A percentile compares a stretch with the other conserved stretches of the same genome.
phyloP scores from a whole-genome alignment of 2,797 vertebrate genomes.

The Poecile montanus region DNA sequence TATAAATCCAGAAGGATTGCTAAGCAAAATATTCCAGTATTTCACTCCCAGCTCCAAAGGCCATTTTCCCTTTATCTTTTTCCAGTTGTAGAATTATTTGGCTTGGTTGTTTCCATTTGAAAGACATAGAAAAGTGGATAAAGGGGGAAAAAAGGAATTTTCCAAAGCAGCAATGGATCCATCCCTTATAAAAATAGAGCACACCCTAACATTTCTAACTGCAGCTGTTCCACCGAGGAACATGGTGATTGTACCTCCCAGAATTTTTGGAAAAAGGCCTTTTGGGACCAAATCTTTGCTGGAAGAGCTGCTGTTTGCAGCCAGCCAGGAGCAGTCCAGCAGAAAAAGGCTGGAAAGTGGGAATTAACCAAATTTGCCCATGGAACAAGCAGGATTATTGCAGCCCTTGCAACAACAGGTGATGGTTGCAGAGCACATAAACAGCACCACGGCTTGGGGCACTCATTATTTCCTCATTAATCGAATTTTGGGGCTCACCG shows the following conservation, averaged over 20 bases:
- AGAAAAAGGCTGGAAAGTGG: background rate
- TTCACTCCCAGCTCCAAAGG: background rate
- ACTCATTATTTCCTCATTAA: constrained; percentile 43
- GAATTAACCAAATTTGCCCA: background rate
- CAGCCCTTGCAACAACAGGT: constrained; percentile 17
- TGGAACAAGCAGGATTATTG: background rate
- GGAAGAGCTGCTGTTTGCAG: background rate
- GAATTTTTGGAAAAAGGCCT: background rate
- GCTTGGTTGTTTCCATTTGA: background rate
- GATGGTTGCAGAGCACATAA: background rate
- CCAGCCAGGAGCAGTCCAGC: background rate
- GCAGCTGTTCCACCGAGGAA: background rate
- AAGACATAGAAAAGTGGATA: background rate
- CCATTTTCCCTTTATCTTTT: background rate
- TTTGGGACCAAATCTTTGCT: background rate
- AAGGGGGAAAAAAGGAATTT: background rate
- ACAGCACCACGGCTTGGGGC: constrained; percentile 17
- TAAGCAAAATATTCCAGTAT: background rate
- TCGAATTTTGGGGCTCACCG: constrained; percentile 23
- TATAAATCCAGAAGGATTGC: background rate
- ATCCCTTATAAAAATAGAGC: background rate
- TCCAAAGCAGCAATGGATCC: background rate
- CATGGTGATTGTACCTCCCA: background rate
- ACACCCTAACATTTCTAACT: background rate
- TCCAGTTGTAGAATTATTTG: background rate